Evolutionary conservation across 53 echinoderm and acorn worm species (phyloP), one percentile per base, ranked within the genome.

Genomic region (Patiria pectinifera): DNA sequence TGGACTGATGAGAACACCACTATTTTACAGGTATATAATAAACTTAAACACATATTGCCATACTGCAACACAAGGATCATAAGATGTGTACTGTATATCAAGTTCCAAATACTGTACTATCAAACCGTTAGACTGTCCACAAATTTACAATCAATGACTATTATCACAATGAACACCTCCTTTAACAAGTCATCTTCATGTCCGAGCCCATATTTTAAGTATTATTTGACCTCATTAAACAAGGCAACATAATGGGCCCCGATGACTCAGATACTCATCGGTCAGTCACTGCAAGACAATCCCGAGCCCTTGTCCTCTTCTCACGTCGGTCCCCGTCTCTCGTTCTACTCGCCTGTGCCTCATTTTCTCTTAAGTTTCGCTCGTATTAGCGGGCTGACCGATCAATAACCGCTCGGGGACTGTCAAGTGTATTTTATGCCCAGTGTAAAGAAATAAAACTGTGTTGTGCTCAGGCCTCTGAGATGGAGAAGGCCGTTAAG

Each of bases 211-310:
- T 84, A 43, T 84, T 69, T 35, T 0, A 85, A 85, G 85, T 85
- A 44, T 26, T 45, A 85, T 85, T 35, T 77, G 78, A 87, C 87
- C 87, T 78, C 87, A 87, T 87, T 78, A 49, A 58, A 53, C 82
- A 58, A 59, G 10, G 45, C 59, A 82, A 18, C 21, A 60, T 78
- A 78, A 44, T 78, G 71, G 76, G 76, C 78, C 12, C 11, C 7
- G 87, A 87, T 87, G 87, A 87, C 77, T 87, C 87, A 87, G 77
- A n/a, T 60, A 59, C 77, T 77, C 76, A 87, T 48, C 87, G 87
- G 87, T 87, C 87, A 87, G 87, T 87, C 87, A 87, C 87, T 87
- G 87, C 87, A 87, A 87, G 87, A 87, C 87, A 87, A 87, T 87
- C 87, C 87, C 78, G 72, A 87, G 35, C 48, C 71, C 87, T 87